phyloP scores from a whole-genome alignment of 1,140 invertebrate species.

The Thaumatotibia leucotreta region DNA sequence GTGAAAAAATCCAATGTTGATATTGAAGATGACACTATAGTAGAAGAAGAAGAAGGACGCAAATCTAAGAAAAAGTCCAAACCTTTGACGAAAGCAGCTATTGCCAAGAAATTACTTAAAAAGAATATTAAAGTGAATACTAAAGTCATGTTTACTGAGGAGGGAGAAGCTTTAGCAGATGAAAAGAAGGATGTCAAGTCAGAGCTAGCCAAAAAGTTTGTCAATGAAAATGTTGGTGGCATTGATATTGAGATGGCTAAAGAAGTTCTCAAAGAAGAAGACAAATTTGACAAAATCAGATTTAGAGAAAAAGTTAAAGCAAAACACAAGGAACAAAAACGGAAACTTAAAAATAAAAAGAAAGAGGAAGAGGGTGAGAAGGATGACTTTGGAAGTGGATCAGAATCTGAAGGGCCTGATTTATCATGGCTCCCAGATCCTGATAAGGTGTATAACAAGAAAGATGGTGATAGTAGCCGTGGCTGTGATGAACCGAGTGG shows the following conservation, averaged over 20 bases:
- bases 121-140: slow-evolving; percentile 92
- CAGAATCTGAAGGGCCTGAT: slow-evolving; percentile 81
- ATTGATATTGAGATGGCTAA: slow-evolving; percentile 89
- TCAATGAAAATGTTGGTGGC: slow-evolving; percentile 82
- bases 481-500: slow-evolving; percentile 34
- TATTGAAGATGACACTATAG: slow-evolving; percentile 31
- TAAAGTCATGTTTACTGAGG: slow-evolving; percentile 88
- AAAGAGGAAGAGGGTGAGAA: slow-evolving; percentile 76
- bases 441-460: slow-evolving; percentile 82
- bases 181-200: slow-evolving; percentile 81
- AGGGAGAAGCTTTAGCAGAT: slow-evolving; percentile 82
- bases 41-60: slow-evolving; percentile 39
- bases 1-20: slow-evolving; percentile 77
- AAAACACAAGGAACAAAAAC: slow-evolving; percentile 86
- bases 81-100: slow-evolving; percentile 86
- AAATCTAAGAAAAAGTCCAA: slow-evolving; percentile 81
- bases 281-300: slow-evolving; percentile 89
- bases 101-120: slow-evolving; percentile 91
- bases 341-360: slow-evolving; percentile 82
- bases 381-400: slow-evolving; percentile 78
- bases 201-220: slow-evolving; percentile 78
- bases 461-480: slow-evolving; percentile 33
- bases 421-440: slow-evolving; percentile 91
- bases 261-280: slow-evolving; percentile 87
- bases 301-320: slow-evolving; percentile 89